A percentile compares a stretch with the other conserved stretches of the same genome.
These are phyloP conservation scores for Oligia fasciuncula DNA, from an alignment of 2,888 invertebrate genomes.

Conservation along the genomic window DNA sequence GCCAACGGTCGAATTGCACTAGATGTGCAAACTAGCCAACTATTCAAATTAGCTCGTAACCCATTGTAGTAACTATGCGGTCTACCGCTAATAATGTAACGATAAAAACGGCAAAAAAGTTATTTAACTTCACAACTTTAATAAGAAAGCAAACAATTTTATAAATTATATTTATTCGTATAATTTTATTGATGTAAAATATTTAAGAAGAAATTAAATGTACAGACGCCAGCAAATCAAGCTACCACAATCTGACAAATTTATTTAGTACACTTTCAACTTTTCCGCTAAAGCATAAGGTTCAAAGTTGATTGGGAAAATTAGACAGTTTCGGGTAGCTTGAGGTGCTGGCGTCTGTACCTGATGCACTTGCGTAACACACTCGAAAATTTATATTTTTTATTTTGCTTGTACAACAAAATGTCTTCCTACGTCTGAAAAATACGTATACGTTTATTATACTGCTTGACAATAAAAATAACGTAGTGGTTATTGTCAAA, in stretches of 20 bases:
- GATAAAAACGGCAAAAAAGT: constrained; percentile 52
- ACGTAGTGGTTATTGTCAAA: background rate
- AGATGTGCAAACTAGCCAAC: constrained; percentile 65
- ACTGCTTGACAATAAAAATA: background rate
- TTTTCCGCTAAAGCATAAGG: no score
- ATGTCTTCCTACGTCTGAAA: background rate
- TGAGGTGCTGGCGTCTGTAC: no score
- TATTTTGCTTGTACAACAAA: background rate
- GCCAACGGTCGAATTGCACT: constrained; percentile 56
- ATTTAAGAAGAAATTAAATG: no score
- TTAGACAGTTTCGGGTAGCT: no score
- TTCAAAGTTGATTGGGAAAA: no score
- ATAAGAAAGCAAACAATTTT: constrained; percentile 25
- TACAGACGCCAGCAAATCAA: no score
- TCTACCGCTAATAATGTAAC: constrained; percentile 59
- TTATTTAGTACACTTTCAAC: no score
- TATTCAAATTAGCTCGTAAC: constrained; percentile 55
- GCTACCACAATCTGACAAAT: no score
- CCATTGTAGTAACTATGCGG: constrained; percentile 63
- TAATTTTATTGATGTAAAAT: background rate
- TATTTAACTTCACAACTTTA: constrained; percentile 40
- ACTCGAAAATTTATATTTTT: background rate
- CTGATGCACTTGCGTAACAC: background rate
- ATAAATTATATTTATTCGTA: background rate
- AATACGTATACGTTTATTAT: background rate